Percentiles rank a stretch among this genome's conserved stretches.
phyloP scores from a whole-genome alignment of 2,797 vertebrate genomes.

The Eulemur coronatus region DNA sequence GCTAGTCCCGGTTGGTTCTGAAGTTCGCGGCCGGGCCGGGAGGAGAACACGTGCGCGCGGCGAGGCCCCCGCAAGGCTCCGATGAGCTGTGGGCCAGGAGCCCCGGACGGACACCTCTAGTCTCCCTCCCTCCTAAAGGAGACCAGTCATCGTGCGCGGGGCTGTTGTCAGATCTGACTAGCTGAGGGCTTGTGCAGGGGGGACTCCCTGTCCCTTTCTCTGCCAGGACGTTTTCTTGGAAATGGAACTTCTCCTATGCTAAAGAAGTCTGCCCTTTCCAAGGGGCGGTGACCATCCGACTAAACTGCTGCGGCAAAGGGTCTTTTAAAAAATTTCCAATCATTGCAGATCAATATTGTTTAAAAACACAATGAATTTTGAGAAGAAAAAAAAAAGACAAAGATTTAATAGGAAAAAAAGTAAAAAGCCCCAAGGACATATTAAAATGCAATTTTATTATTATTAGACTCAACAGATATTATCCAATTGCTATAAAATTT shows the following conservation, averaged over 20 bases:
- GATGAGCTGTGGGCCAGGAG: neutral
- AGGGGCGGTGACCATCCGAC: neutral
- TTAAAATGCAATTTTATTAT: neutral
- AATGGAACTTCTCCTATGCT: neutral
- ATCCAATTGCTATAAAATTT: neutral
- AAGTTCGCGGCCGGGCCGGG: constrained; percentile 3
- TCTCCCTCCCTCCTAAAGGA: neutral
- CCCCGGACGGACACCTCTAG: neutral
- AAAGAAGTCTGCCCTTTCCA: neutral
- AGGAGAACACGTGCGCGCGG: neutral
- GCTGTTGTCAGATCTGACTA: neutral
- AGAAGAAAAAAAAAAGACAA: neutral
- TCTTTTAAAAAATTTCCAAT: neutral
- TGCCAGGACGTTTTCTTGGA: neutral
- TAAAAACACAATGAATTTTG: neutral
- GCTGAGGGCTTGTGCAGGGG: neutral
- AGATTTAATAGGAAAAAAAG: neutral
- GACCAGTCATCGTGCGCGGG: neutral
- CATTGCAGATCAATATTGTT: neutral
- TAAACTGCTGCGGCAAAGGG: neutral
- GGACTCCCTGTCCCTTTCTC: neutral
- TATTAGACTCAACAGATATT: neutral
- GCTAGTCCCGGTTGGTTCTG: constrained; percentile 52
- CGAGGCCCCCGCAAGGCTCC: neutral
- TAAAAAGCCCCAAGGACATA: neutral